Evolutionary conservation across 1,140 invertebrate genomes (phyloP), one percentile per base, ranked within the genome.

Genomic region (Atta texana): DNA sequence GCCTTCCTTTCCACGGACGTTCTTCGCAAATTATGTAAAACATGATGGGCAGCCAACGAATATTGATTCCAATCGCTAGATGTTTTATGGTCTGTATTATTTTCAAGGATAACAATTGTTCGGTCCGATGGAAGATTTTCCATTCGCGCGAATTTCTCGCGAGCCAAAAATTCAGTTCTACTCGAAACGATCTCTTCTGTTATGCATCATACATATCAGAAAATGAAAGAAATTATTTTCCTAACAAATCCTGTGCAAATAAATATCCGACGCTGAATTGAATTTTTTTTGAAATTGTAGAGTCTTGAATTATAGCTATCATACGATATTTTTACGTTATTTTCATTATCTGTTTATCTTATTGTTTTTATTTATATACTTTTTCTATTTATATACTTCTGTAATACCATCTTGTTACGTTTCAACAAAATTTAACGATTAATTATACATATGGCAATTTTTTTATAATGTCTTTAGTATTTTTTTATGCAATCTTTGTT

Each of bases 1-100:
- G 39, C 2, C 55, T 18, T 24, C 55, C 55, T 10, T 12, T 69
- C 39, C 10, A 39, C 39, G 39, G 49, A 44, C 55, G 18, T 34
- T 61, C 69, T n/a, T 61, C 69, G 55, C 59, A 63, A 84, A 51
- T 74, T 75, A 61, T 84, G 69, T 84, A 84, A 84, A 84, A 61
- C 69, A 16, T 55, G 39, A 63, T 21, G 28, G 44, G 57, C 57
- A 49, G 74, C 21, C 74, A 77, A 55, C 78, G 44, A 53, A 51
- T 74, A 61, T 82, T 72, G 69, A 84, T 75, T 84, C 55, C 49
- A 28, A 84, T 74, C 69, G 69, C 53, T 68, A 57, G 44, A 75
- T 68, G 14, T 34, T 84, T 81, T 81, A 81, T 66, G 21, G 51
- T 66, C 64, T 31, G 78, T 71, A 81, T 81, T 71, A 81, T 81